phyloP scores from a whole-genome alignment of 2,888 invertebrate species.

The Calephelis perditalis region DNA sequence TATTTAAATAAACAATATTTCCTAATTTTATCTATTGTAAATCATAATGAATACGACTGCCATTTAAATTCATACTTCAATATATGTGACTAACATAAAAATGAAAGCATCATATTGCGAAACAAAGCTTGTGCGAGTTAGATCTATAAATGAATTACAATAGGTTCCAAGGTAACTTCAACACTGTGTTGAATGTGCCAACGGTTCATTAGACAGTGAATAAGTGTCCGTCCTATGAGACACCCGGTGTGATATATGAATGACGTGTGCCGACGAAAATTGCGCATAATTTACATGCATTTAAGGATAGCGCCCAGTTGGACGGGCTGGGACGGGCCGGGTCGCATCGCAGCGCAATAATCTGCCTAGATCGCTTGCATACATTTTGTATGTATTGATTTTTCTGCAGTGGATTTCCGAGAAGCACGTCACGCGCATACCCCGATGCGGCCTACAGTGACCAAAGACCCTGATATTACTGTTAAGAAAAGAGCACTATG shows the following conservation, averaged over 20 bases:
- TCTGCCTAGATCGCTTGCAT: too few relatives aligned
- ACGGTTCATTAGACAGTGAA: constrained; percentile 12
- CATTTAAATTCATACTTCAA: neutral
- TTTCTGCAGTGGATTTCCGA: too few relatives aligned
- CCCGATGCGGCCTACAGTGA: too few relatives aligned
- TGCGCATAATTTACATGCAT: constrained; percentile 65
- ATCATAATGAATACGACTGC: constrained; percentile 7
- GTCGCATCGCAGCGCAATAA: too few relatives aligned
- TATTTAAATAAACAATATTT: too few relatives aligned
- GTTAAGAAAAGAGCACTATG: too few relatives aligned
- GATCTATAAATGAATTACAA: constrained; percentile 22
- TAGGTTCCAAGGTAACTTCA: constrained; percentile 2
- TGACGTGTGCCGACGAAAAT: constrained; percentile 38
- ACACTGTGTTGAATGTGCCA: constrained; percentile 7
- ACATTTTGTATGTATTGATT: too few relatives aligned
- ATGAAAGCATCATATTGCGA: neutral
- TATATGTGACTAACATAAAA: neutral
- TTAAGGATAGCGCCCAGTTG: too few relatives aligned
- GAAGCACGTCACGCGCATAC: too few relatives aligned
- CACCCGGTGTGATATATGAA: constrained; percentile 43
- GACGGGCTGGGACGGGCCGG: too few relatives aligned
- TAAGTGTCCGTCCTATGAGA: constrained; percentile 50
- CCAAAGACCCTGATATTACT: too few relatives aligned
- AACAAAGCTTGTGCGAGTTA: constrained; percentile 27
- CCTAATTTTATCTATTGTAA: too few relatives aligned